Evolutionary conservation across 2,113 vertebrate genomes (phyloP).

Genomic region (Micronycteris hirsuta): DNA sequence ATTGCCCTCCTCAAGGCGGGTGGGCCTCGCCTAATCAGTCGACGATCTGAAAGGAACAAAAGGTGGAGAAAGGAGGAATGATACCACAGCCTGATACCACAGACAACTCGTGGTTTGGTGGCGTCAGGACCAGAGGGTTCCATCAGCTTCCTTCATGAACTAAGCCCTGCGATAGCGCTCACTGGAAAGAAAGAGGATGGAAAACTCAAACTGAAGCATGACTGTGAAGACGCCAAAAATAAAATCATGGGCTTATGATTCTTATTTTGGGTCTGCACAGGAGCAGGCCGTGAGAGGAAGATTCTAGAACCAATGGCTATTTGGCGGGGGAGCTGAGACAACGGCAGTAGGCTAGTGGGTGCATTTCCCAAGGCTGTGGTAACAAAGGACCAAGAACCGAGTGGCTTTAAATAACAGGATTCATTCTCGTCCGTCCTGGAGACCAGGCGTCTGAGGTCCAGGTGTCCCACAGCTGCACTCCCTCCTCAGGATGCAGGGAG

Average conservation of each 20-base stretch:
- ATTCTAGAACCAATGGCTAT: too few species aligned
- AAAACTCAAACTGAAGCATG: not conserved
- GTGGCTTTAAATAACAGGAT: not conserved
- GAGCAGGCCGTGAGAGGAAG: not conserved
- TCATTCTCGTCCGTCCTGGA: too few species aligned
- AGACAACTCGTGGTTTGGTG: too few species aligned
- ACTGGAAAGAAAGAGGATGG: not conserved
- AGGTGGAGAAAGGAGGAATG: too few species aligned
- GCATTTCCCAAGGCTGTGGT: fast-evolving
- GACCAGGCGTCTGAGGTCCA: not conserved
- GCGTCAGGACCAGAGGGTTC: fast-evolving
- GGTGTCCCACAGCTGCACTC: fast-evolving
- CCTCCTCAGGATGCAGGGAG: too few species aligned
- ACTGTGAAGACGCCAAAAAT: not conserved
- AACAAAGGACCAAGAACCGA: not conserved
- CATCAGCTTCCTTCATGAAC: not conserved
- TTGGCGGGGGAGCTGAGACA: not conserved
- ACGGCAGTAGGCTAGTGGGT: too few species aligned
- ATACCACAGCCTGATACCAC: not conserved
- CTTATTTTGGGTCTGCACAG: too few species aligned
- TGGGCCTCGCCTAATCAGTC: too few species aligned
- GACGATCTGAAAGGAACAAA: too few species aligned
- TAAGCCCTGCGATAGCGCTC: too few species aligned
- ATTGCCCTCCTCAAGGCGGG: too few species aligned
- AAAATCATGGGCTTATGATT: fast-evolving